phyloP scores from a whole-genome alignment of 2,797 vertebrate species.

The Bradypus variegatus region DNA sequence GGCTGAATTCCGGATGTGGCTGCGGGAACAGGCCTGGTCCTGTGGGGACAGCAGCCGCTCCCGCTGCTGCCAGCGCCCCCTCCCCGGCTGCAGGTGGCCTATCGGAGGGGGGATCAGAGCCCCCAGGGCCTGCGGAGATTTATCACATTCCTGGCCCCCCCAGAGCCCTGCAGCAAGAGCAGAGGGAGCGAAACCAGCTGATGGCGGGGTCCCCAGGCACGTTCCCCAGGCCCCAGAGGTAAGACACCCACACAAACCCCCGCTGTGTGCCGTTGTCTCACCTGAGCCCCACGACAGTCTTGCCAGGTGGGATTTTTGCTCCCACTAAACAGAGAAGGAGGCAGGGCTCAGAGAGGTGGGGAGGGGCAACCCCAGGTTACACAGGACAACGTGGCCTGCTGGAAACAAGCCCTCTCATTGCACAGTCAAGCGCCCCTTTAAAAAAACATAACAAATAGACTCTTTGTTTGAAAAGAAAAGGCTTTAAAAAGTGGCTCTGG shows the following conservation, averaged over 20 bases:
- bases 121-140: not conserved
- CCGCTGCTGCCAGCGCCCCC: not conserved
- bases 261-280: not conserved
- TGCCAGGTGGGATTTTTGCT: constrained; percentile 51
- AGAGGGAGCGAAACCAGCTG: not conserved
- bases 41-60: constrained; percentile 42
- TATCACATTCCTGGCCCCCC: constrained; percentile 39
- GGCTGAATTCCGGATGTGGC: not conserved
- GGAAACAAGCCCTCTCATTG: not conserved
- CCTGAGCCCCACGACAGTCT: constrained; percentile 43
- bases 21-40: constrained; percentile 42
- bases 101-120: constrained; percentile 8
- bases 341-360: not conserved
- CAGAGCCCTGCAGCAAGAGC: not conserved
- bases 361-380: constrained; percentile 19
- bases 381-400: not conserved
- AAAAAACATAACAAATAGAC: not conserved
- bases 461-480: constrained; percentile 28
- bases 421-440: not conserved
- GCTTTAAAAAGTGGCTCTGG: not conserved
- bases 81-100: constrained; percentile 39
- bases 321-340: constrained; percentile 48
- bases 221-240: no score
- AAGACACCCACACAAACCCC: no score
- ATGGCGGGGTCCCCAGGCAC: no score